Evolutionary conservation across 2,113 vertebrate species (phyloP), one percentile per base, ranked within the genome.

Genomic region (Planiliza haematocheilus): DNA sequence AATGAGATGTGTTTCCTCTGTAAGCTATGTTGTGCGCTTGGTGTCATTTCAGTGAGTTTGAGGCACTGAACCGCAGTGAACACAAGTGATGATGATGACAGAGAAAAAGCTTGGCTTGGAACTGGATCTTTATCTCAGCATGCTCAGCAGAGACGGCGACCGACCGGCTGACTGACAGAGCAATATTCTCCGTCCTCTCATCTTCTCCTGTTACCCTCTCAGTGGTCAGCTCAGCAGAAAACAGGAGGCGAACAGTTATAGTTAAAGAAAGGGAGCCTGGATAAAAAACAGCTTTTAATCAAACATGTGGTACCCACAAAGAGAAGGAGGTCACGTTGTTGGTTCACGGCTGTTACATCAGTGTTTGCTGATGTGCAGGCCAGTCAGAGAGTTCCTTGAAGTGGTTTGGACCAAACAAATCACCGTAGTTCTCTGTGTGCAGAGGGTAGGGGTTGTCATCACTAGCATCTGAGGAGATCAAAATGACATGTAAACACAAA

Each of bases 61-160:
- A 82, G 43, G 43, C 81, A 65, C 30, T 74, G 80, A 71, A 85
- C 64, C 82, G 41, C 8, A 14, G 64, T 62, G 76, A 88, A 77
- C 70, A 65, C 50, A 13, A 48, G 42, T 65, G 73, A 82, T 72
- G 70, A 82, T 72, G 70, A 62, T 76, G 76, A 76, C 70, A 69
- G 73, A 38, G 48, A 18, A 36, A 65, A 68, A 79, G 88, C 88
- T 86, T 90, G 86, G 91, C 88, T 90, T 92, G 91, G 82, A 92
- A 92, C 74, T 69, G 63, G 89, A 92, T 88, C 88, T 84, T 64
- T 49, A 69, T 53, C 45, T 62, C 80, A 46, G 76, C 79, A 61
- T 42, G 21, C 70, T 85, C 79, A 85, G 85, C 79, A 82, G 51
- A 55, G 60, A 84, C 57, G 45, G 42, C 20, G 65, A 64, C 57